Evolutionary conservation across 1,140 invertebrate genomes (phyloP), one percentile per base, ranked within the genome.

Genomic region (Cotesia chilonis): DNA sequence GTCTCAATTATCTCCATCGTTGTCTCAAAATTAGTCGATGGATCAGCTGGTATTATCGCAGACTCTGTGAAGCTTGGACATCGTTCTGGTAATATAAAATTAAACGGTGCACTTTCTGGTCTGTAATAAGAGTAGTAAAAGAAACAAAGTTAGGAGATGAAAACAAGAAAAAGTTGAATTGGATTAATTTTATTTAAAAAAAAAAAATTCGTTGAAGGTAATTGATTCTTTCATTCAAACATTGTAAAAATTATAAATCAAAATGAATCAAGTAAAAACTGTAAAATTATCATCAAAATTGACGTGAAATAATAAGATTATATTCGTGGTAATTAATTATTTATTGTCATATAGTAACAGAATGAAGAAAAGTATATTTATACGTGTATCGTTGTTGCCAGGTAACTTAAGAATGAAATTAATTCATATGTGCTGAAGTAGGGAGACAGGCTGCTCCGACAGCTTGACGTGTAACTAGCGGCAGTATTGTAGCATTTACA

Each of bases 11-110:
- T 63, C 60, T 12, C 28, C 60, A 63, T 63, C 28, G 60, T 63
- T 63, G 60, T 63, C 37, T 63, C 60, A 63, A 63, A 4, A 63
- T 63, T 63, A 36, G 60, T 63, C 12, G 60, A 63, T 63, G 60
- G 1, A 63, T 63, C 3, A 63, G 60, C 60, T 63, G 37, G 60
- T 63, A 5, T 63, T 63, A 63, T 63, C n/a, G 60, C 4, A 63
- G 60, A 1, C 60, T 63, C 60, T 63, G 60, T 20, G 12, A 63
- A 63, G 12, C 60, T 5, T 63, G 60, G 2, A 63, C 37, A 38
- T 5, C 60, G 37, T 38, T 63, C 60, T 35, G 60, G 60, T 63
- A 63, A 63, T 35, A 63, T 63, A 37, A 63, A 63, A 63, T 63
- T 63, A 63, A 5, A 20, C 60, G 60, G 60, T 63, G 54, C 54